These are phyloP conservation scores for Dreissena polymorpha DNA, from an alignment of 1,140 invertebrate genomes.

Conservation along the genomic window DNA sequence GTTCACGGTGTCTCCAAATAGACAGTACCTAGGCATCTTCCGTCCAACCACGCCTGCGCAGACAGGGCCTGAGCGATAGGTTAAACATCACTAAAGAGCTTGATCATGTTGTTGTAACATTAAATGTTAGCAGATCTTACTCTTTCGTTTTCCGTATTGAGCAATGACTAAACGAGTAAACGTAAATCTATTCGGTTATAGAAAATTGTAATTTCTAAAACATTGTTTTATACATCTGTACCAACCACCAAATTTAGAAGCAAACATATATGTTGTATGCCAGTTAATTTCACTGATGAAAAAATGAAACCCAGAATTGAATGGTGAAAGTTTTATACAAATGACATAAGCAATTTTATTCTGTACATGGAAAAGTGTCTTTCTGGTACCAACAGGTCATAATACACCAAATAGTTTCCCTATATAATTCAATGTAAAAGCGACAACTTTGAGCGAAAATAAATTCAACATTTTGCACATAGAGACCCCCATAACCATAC, in stretches of 20 bases:
- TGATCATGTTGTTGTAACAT: not conserved
- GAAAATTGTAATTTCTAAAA: not conserved
- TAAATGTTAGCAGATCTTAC: not conserved
- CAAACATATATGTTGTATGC: too few relatives aligned
- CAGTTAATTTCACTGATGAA: too few relatives aligned
- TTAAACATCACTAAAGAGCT: not conserved
- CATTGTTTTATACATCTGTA: not conserved
- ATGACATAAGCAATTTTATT: not conserved
- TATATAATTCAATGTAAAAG: too few relatives aligned
- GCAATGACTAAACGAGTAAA: too few relatives aligned
- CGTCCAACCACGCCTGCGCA: constrained; percentile 23
- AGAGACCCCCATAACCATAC: too few relatives aligned
- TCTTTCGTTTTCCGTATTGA: not conserved
- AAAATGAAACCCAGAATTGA: too few relatives aligned
- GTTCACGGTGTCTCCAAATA: constrained; percentile 38
- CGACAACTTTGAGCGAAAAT: too few relatives aligned
- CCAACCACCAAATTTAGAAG: not conserved
- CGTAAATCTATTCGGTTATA: too few relatives aligned
- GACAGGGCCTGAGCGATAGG: constrained; percentile 1
- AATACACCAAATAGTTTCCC: too few relatives aligned
- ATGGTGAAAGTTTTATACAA: not conserved
- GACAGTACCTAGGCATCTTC: constrained; percentile 37
- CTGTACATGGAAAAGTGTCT: not conserved
- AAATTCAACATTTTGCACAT: too few relatives aligned
- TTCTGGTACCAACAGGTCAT: too few relatives aligned